Conservation (phyloP, 64 coral and sea anemone genomes). For the Stichodactyla mertensii region DNA sequence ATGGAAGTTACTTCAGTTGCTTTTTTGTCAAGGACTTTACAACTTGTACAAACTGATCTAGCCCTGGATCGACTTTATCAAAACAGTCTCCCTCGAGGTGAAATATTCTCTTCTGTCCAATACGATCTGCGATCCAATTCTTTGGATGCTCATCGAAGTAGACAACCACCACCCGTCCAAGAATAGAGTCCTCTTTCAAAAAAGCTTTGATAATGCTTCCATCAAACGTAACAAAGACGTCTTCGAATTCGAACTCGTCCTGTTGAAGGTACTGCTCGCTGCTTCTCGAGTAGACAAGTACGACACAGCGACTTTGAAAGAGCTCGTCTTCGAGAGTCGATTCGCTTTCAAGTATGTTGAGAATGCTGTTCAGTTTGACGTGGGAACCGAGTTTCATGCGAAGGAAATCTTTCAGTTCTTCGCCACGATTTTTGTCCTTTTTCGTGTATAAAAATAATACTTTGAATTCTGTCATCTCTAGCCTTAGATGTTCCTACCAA, state of each 20-base stretch:
- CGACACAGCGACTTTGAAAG: conserved; percentile 32
- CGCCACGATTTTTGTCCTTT: conserved; percentile 24
- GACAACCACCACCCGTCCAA: conserved; percentile 24
- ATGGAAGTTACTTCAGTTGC: conserved; percentile 6
- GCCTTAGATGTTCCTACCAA: neutral
- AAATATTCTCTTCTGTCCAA: conserved; percentile 25
- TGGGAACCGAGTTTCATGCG: conserved; percentile 37
- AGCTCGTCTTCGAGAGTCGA: conserved; percentile 53
- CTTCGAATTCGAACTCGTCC: conserved; percentile 29
- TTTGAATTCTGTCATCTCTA: conserved; percentile 34
- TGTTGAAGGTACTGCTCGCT: conserved; percentile 38
- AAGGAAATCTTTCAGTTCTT: conserved; percentile 43
- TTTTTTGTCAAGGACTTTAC: conserved; percentile 31
- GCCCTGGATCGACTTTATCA: conserved; percentile 25
- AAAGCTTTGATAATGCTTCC: conserved; percentile 54
- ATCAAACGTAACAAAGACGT: conserved; percentile 34
- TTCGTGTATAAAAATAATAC: conserved; percentile 44
- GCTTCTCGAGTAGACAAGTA: conserved; percentile 38
- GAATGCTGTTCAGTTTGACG: conserved; percentile 19
- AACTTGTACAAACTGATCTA: conserved; percentile 40
- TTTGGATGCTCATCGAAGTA: conserved; percentile 27
- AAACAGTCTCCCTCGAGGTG: conserved; percentile 27
- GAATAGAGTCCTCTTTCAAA: conserved; percentile 26
- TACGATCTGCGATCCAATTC: conserved; percentile 26
- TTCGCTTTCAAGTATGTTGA: conserved; percentile 16